These are phyloP conservation scores for Rhegmatorhina hoffmannsi DNA, from an alignment of 2,113 vertebrate genomes.

Conservation along the genomic window DNA sequence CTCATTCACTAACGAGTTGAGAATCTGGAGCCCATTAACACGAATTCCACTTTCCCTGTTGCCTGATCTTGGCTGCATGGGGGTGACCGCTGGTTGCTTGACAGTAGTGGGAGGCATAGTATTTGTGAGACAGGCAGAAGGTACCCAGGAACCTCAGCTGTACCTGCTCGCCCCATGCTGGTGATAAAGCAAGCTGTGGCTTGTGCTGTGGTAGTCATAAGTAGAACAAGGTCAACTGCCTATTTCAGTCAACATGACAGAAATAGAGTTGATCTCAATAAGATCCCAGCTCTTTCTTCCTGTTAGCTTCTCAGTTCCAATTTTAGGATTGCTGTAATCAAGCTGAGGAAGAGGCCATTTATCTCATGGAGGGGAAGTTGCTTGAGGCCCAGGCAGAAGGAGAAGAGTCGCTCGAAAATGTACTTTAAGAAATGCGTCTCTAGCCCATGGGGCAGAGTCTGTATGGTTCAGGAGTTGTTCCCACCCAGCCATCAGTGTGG, in stretches of 20 bases:
- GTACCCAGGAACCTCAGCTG: background rate
- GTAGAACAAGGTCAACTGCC: slow-evolving; percentile 53
- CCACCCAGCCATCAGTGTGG: background rate
- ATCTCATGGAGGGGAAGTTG: background rate
- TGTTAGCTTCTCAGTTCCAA: slow-evolving; percentile 45
- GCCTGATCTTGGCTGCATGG: background rate
- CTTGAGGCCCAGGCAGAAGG: background rate
- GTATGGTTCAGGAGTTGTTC: background rate
- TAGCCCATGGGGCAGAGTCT: background rate
- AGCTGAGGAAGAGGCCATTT: slow-evolving; percentile 24
- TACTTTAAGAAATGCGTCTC: background rate
- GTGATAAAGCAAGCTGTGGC: background rate
- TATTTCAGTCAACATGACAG: slow-evolving; percentile 51
- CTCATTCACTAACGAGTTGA: background rate
- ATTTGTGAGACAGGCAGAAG: background rate
- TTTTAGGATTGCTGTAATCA: slow-evolving; percentile 58
- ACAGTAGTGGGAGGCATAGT: rapidly evolving
- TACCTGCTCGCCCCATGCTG: background rate
- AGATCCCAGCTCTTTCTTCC: slow-evolving; percentile 52
- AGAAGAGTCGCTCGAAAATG: background rate
- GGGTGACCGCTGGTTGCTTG: rapidly evolving
- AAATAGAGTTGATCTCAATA: slow-evolving; percentile 64
- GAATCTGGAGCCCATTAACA: background rate
- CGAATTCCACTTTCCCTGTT: background rate
- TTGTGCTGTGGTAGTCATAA: background rate